Percentiles rank a stretch among this genome's conserved stretches.
phyloP scores from a whole-genome alignment of 1,140 invertebrate species.

The Palaemon carinicauda region DNA sequence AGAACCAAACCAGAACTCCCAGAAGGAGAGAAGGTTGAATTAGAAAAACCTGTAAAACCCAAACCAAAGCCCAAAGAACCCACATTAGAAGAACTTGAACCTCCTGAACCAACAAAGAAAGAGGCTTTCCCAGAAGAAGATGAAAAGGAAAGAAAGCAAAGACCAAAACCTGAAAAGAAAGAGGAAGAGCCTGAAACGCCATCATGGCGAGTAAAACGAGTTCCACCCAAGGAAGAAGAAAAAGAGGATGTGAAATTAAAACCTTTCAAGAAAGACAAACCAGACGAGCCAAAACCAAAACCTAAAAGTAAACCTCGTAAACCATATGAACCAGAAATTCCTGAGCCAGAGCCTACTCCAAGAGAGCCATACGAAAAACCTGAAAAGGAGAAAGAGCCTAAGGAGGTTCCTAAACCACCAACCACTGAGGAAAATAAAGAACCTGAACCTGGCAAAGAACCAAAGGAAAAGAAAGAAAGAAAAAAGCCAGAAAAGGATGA shows the following conservation, averaged over 20 bases:
- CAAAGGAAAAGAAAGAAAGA: conserved; percentile 25
- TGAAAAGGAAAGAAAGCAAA: conserved; percentile 15
- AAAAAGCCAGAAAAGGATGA: conserved; percentile 42
- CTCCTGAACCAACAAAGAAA: background rate
- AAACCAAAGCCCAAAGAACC: background rate
- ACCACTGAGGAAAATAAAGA: conserved; percentile 33
- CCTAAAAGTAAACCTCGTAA: conserved; percentile 26
- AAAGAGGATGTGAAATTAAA: conserved; percentile 50
- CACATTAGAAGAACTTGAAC: background rate
- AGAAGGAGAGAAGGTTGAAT: background rate
- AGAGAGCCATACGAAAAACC: conserved; percentile 26
- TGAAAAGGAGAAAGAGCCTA: conserved; percentile 57
- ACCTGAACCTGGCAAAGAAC: background rate
- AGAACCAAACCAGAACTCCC: background rate
- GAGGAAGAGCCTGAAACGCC: conserved; percentile 34
- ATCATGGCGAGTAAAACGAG: conserved; percentile 29
- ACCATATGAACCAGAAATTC: conserved; percentile 44
- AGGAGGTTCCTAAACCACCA: background rate
- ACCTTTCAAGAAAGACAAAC: conserved; percentile 53
- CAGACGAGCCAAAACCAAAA: conserved; percentile 27
- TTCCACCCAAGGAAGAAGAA: conserved; percentile 56
- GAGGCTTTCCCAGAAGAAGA: background rate
- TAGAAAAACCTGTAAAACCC: background rate
- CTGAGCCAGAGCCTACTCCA: conserved; percentile 25
- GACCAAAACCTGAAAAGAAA: conserved; percentile 24